Conservation (phyloP, 1,140 invertebrate genomes). For the Achatina immaculata region DNA sequence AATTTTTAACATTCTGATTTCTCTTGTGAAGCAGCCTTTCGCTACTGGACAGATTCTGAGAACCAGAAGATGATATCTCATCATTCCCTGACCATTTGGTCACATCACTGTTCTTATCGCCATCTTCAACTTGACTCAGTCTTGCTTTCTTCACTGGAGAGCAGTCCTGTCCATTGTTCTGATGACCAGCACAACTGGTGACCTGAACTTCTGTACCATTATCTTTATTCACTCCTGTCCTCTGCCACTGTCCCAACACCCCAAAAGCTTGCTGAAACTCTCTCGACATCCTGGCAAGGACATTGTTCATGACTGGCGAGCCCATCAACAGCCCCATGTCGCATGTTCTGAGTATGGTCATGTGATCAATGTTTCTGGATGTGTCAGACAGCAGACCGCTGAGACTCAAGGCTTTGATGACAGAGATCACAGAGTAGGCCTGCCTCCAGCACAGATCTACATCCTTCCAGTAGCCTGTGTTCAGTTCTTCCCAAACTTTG, state of each 20-base stretch:
- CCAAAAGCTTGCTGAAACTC: slow-evolving; percentile 45
- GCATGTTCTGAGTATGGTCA: slow-evolving; percentile 78
- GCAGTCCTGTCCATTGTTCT: neutral
- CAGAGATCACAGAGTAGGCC: slow-evolving; percentile 73
- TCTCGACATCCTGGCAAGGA: slow-evolving; percentile 67
- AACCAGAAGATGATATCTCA: neutral
- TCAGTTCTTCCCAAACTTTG: slow-evolving; percentile 83
- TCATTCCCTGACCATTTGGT: neutral
- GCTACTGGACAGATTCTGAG: neutral
- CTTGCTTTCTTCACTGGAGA: neutral
- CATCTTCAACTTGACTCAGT: neutral
- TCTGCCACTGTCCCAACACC: slow-evolving; percentile 25
- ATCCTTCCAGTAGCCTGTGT: slow-evolving; percentile 88
- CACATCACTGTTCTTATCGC: neutral
- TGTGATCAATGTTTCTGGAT: slow-evolving; percentile 44
- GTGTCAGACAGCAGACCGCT: slow-evolving; percentile 42
- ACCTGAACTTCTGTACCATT: neutral
- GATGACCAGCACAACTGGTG: neutral
- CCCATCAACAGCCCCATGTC: slow-evolving; percentile 89
- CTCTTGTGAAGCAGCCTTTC: neutral
- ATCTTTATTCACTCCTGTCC: neutral
- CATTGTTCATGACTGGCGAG: slow-evolving; percentile 74
- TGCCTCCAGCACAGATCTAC: slow-evolving; percentile 75
- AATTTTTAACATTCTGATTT: neutral
- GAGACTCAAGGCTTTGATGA: slow-evolving; percentile 70